A percentile compares a stretch with the other conserved stretches of the same genome.
phyloP scores from a whole-genome alignment of 2,888 invertebrate species.

The Tetragonisca angustula region DNA sequence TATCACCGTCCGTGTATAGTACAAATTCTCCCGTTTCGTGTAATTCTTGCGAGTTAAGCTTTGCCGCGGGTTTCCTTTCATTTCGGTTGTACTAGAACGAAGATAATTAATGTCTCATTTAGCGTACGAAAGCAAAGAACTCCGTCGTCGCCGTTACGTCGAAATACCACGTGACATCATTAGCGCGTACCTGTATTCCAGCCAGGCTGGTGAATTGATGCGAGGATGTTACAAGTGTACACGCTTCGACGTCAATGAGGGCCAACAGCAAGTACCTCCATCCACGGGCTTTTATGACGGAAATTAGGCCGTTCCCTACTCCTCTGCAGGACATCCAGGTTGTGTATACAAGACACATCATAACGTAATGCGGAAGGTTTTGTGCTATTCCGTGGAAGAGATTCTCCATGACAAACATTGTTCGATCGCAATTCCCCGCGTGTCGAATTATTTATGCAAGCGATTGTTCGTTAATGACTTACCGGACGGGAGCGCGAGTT shows the following conservation, averaged over 20 bases:
- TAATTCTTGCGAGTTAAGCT: not conserved
- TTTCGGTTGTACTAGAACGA: not conserved
- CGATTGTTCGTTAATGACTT: constrained; percentile 55
- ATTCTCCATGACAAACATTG: not conserved
- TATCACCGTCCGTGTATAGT: not conserved
- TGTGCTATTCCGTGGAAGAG: constrained; percentile 86
- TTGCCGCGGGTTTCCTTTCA: not conserved
- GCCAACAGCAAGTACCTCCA: constrained; percentile 92
- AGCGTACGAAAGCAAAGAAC: not conserved
- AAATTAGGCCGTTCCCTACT: constrained; percentile 86
- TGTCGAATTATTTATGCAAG: not conserved
- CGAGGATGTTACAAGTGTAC: constrained; percentile 92
- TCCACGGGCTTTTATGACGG: constrained; percentile 88
- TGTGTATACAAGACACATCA: constrained; percentile 91
- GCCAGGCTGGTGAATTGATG: constrained; percentile 91
- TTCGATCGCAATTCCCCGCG: not conserved
- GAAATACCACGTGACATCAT: constrained; percentile 19
- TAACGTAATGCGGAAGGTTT: constrained; percentile 91
- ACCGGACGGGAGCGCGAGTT: constrained; percentile 90
- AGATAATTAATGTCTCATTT: not conserved
- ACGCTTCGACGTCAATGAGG: constrained; percentile 93
- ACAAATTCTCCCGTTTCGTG: not conserved
- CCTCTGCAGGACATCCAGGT: constrained; percentile 90
- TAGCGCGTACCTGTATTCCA: constrained; percentile 87
- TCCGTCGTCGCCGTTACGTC: constrained; percentile 24